phyloP scores from a whole-genome alignment of 2,888 invertebrate genomes.

The Leucania comma region DNA sequence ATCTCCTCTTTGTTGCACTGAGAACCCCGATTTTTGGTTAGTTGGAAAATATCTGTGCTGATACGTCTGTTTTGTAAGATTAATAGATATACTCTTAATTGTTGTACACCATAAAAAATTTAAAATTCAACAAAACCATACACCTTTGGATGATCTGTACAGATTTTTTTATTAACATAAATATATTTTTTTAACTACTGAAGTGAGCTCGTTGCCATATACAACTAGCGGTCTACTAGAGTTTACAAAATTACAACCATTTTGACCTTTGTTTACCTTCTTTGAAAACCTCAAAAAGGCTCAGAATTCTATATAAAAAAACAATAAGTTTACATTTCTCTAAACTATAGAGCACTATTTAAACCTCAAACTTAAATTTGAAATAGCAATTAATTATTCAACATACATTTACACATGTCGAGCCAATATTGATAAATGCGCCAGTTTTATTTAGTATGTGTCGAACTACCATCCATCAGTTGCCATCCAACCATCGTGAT shows the following conservation, averaged over 20 bases:
- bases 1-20: not conserved
- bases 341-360: not conserved
- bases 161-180: no score
- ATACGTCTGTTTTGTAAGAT: no score
- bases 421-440: slow-evolving; percentile 25
- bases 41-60: not conserved
- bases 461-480: slow-evolving; percentile 31
- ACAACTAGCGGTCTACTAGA: no score
- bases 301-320: not conserved
- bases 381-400: not conserved
- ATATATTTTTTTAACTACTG: no score
- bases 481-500: slow-evolving; percentile 8
- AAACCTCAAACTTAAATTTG: not conserved
- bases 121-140: no score
- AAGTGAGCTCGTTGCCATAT: no score
- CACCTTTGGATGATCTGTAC: no score
- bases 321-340: not conserved
- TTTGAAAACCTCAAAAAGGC: not conserved
- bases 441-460: slow-evolving; percentile 36
- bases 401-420: slow-evolving; percentile 7
- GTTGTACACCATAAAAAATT: no score
- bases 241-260: no score
- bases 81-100: no score
- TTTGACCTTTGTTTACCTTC: no score
- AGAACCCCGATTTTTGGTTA: not conserved